Percentiles rank a stretch among this genome's conserved stretches.
phyloP scores from a whole-genome alignment of 35 echinoderm and acorn worm genomes.

The Amphiura filiformis region DNA sequence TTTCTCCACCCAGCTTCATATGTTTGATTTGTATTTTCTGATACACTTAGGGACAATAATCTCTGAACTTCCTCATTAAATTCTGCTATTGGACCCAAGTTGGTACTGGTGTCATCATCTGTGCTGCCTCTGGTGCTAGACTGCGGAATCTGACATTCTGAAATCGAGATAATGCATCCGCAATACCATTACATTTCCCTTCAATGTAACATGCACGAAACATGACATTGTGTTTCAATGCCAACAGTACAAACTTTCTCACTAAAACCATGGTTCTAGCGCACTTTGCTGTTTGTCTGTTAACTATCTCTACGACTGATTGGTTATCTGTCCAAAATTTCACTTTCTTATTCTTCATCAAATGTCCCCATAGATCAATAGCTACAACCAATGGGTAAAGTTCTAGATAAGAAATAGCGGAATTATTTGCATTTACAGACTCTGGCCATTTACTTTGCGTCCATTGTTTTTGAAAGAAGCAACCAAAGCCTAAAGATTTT shows the following conservation, averaged over 20 bases:
- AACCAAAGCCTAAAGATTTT: constrained; percentile 15
- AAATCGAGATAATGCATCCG: constrained; percentile 37
- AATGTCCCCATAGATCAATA: neutral
- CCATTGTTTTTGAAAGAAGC: constrained; percentile 5
- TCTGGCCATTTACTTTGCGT: constrained; percentile 12
- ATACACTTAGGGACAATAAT: neutral
- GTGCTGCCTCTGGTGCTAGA: neutral
- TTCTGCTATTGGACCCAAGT: neutral
- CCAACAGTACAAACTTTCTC: no score
- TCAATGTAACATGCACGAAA: no score
- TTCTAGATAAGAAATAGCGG: neutral
- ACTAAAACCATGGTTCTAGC: no score
- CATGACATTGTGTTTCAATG: no score
- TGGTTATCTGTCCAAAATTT: neutral
- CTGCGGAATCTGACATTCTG: neutral
- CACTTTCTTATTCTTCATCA: neutral
- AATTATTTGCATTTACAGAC: neutral
- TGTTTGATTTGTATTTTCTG: neutral
- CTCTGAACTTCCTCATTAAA: neutral
- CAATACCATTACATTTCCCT: constrained; percentile 1
- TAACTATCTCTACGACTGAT: neutral
- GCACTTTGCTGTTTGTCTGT: constrained; percentile 29
- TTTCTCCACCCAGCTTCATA: neutral
- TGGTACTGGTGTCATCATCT: neutral
- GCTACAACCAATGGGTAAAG: neutral